A percentile compares a stretch with the other conserved stretches of the same genome.
Evolutionary conservation across 2,797 vertebrate species (phyloP).

Genomic region (Otus scops): DNA sequence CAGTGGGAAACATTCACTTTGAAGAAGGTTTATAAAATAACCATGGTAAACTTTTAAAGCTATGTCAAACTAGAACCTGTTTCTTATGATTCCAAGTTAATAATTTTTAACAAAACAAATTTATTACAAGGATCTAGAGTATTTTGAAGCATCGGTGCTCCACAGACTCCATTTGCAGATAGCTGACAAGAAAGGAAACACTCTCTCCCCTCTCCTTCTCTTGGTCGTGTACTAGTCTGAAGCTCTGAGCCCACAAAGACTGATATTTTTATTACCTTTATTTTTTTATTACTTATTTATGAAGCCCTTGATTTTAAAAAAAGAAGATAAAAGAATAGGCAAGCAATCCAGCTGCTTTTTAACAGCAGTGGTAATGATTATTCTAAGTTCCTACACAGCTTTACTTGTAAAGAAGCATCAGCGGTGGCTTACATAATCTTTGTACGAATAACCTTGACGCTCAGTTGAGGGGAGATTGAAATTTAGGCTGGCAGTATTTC

Average conservation of each 20-base stretch:
- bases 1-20: conserved; percentile 85
- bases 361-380: background rate
- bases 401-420: conserved; percentile 12
- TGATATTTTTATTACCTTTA: background rate
- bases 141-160: background rate
- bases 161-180: background rate
- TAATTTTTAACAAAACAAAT: background rate
- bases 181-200: background rate
- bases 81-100: background rate
- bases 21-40: conserved; percentile 83
- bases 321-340: background rate
- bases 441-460: conserved; percentile 28
- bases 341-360: background rate
- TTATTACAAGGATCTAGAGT: background rate
- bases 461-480: conserved; percentile 47
- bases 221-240: background rate
- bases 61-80: background rate
- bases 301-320: background rate
- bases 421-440: conserved; percentile 15
- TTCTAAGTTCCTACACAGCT: background rate
- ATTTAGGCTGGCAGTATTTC: conserved; percentile 60
- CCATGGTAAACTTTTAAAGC: conserved; percentile 74
- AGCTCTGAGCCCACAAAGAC: background rate
- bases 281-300: background rate
- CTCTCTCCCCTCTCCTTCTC: background rate